Evolutionary conservation across 2,797 vertebrate species (phyloP).

Genomic region (Babyrousa celebensis): DNA sequence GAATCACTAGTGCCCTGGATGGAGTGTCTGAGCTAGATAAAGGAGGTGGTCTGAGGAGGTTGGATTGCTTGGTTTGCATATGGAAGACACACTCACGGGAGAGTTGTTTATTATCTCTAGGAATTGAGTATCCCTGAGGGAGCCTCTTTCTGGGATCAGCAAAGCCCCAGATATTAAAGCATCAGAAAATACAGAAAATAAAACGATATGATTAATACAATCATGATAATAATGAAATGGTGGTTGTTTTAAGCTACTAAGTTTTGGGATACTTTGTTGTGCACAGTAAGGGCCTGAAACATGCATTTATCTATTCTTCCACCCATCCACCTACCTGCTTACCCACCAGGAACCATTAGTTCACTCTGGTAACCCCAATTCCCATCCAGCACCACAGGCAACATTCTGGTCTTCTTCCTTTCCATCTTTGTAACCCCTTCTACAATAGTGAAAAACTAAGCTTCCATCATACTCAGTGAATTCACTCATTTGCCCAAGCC

Average conservation of each 20-base stretch:
- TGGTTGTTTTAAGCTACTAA: not conserved
- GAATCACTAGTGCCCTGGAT: not conserved
- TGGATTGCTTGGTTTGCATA: not conserved
- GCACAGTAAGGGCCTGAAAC: not conserved
- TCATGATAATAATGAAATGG: not conserved
- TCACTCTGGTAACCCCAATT: not conserved
- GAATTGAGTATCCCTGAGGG: not conserved
- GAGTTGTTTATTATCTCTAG: not conserved
- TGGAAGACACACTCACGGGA: not conserved
- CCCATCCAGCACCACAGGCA: not conserved
- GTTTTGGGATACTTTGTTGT: not conserved
- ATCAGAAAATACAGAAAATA: not conserved
- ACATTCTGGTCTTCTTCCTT: not conserved
- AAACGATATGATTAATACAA: not conserved
- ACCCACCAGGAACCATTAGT: not conserved
- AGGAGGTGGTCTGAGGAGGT: not conserved
- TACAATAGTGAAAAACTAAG: not conserved
- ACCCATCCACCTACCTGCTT: not conserved
- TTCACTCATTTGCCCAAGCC: not conserved
- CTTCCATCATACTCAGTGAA: not conserved
- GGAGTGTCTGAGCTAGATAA: not conserved
- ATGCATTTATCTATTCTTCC: not conserved
- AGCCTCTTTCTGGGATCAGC: not conserved
- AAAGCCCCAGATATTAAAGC: not conserved
- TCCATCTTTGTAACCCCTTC: not conserved